Evolutionary conservation across 2,797 vertebrate genomes (phyloP).

Genomic region (Cyclura pinguis): DNA sequence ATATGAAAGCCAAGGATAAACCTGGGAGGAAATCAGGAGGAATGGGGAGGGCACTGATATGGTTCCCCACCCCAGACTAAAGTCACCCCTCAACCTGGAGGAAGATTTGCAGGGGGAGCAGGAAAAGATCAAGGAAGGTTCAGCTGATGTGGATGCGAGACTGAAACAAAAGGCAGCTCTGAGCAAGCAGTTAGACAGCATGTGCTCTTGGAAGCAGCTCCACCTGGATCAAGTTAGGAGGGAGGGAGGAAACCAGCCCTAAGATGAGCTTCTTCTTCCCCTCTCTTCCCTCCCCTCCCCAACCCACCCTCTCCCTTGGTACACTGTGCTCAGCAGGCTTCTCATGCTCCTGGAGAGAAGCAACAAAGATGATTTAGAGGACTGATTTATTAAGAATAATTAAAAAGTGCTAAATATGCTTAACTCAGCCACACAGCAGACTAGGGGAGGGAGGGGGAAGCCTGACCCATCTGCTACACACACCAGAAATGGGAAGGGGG

Average conservation of each 20-base stretch:
- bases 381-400: conserved; percentile 77
- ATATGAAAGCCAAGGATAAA: neutral
- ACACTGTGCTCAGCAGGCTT: conserved; percentile 49
- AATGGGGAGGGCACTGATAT: no score
- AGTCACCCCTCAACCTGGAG: neutral
- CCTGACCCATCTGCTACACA: conserved; percentile 61
- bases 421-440: conserved; percentile 73
- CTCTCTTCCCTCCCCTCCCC: neutral
- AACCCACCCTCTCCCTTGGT: neutral
- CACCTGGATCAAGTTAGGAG: neutral
- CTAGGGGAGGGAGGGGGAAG: conserved; percentile 9
- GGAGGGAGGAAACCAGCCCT: neutral
- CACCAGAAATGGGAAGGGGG: neutral
- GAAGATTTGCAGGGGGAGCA: neutral
- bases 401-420: conserved; percentile 76
- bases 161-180: neutral
- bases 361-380: conserved; percentile 75
- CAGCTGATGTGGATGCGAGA: no score
- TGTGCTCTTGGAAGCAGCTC: neutral
- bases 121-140: neutral
- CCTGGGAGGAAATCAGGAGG: no score
- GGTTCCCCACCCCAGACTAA: no score
- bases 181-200: neutral
- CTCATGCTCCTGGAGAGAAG: conserved; percentile 60
- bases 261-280: neutral